Evolutionary conservation across 1,140 invertebrate genomes (phyloP).

Genomic region (Drosophila nigromelanica): DNA sequence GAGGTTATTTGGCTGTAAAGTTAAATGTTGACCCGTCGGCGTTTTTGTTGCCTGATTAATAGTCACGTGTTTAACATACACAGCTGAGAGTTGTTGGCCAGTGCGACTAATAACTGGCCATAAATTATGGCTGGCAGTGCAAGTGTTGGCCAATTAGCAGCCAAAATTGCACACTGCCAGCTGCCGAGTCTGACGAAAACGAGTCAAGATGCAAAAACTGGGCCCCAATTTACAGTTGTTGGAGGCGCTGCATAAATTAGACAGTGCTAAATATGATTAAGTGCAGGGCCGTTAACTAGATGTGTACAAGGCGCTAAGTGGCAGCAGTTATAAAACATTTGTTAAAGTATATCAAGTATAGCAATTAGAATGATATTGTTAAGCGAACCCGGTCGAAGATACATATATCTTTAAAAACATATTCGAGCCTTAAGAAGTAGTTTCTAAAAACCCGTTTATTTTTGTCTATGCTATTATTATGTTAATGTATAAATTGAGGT

Average conservation of each 20-base stretch:
- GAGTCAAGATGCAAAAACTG: slow-evolving; percentile 16
- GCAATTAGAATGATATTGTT: too few relatives aligned
- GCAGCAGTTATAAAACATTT: slow-evolving; percentile 20
- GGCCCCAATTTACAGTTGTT: slow-evolving; percentile 18
- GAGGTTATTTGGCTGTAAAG: slow-evolving; percentile 38
- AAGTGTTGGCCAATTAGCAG: slow-evolving; percentile 73
- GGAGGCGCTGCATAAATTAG: slow-evolving; percentile 59
- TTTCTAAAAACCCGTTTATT: too few relatives aligned
- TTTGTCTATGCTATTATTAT: too few relatives aligned
- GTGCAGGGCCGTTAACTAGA: slow-evolving; percentile 43
- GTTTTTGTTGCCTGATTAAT: slow-evolving; percentile 69
- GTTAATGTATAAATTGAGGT: too few relatives aligned
- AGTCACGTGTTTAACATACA: slow-evolving; percentile 53
- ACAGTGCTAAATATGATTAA: slow-evolving; percentile 40
- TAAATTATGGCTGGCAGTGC: slow-evolving; percentile 70
- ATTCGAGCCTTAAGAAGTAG: too few relatives aligned
- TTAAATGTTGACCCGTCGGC: slow-evolving; percentile 57
- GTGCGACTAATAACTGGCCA: slow-evolving; percentile 64
- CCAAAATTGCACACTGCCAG: slow-evolving; percentile 58
- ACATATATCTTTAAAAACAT: too few relatives aligned
- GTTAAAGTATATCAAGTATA: not conserved
- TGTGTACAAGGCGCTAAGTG: slow-evolving; percentile 61
- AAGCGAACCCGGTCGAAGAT: too few relatives aligned
- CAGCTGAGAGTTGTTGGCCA: slow-evolving; percentile 22
- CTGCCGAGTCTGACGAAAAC: slow-evolving; percentile 45